A percentile compares a stretch with the other conserved stretches of the same genome.
phyloP scores from a whole-genome alignment of 2,113 vertebrate species.

The Hemiprocne comata region DNA sequence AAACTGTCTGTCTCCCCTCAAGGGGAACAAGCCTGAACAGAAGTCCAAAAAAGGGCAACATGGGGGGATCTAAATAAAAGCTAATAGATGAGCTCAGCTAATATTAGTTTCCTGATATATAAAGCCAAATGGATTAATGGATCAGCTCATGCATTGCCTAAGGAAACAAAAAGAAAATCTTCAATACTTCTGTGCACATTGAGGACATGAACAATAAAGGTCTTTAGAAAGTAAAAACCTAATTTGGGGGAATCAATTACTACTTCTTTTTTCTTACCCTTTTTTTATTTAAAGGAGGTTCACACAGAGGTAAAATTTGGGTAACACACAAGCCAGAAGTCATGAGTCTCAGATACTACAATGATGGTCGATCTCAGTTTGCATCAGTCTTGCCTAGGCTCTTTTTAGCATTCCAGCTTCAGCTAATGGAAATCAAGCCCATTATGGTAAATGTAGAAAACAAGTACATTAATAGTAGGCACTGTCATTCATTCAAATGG shows the following conservation, averaged over 20 bases:
- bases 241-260: conserved; percentile 81
- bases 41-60: background rate
- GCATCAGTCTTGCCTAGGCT: conserved; percentile 47
- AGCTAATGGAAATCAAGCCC: conserved; percentile 69
- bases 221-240: conserved; percentile 79
- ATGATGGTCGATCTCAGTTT: conserved; percentile 32
- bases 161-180: conserved; percentile 83
- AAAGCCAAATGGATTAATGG: conserved; percentile 82
- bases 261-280: conserved; percentile 24
- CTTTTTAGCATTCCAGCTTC: conserved; percentile 50
- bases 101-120: conserved; percentile 81
- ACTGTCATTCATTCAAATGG: conserved; percentile 61
- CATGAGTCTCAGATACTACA: background rate
- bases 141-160: conserved; percentile 76
- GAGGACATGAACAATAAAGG: conserved; percentile 76
- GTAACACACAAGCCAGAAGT: conserved; percentile 40
- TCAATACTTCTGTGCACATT: conserved; percentile 78
- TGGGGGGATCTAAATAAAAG: conserved; percentile 68
- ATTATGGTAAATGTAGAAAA: conserved; percentile 65
- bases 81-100: conserved; percentile 70
- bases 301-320: conserved; percentile 69
- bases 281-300: conserved; percentile 33
- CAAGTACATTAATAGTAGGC: conserved; percentile 65
- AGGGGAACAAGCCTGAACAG: background rate
- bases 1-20: background rate